Percentiles rank a stretch among this genome's conserved stretches.
phyloP scores from a whole-genome alignment of 2,888 invertebrate species.

The Melanargia galathea region DNA sequence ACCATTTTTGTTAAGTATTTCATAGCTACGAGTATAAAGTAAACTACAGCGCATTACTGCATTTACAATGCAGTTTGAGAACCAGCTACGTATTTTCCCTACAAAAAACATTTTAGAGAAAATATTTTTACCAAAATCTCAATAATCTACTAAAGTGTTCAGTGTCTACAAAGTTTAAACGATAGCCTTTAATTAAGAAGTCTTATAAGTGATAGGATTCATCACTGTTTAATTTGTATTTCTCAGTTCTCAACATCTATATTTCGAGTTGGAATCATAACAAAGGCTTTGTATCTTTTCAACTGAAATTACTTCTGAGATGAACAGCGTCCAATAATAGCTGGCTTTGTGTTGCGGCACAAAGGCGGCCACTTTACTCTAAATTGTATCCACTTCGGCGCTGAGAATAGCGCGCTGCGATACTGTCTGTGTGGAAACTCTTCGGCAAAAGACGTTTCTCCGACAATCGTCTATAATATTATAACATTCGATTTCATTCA shows the following conservation, averaged over 20 bases:
- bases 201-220: not conserved
- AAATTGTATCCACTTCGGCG: constrained; percentile 19
- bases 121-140: too few species aligned
- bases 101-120: too few species aligned
- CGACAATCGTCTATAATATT: not conserved
- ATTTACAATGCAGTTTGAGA: too few species aligned
- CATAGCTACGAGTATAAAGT: too few species aligned
- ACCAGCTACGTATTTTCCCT: too few species aligned
- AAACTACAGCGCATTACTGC: too few species aligned
- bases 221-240: not conserved
- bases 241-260: not conserved
- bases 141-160: too few species aligned
- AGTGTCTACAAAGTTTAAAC: too few species aligned
- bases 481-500: not conserved
- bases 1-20: too few species aligned
- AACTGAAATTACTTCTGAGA: constrained; percentile 8
- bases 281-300: constrained; percentile 10
- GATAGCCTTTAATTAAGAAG: not conserved
- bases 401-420: constrained; percentile 4
- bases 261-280: constrained; percentile 2
- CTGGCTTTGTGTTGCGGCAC: constrained; percentile 9
- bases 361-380: constrained; percentile 15
- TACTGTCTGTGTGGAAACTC: not conserved
- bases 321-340: constrained; percentile 16
- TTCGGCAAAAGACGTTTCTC: not conserved